Evolutionary conservation across 2,888 invertebrate genomes (phyloP).

Genomic region (Escarpia spicata): DNA sequence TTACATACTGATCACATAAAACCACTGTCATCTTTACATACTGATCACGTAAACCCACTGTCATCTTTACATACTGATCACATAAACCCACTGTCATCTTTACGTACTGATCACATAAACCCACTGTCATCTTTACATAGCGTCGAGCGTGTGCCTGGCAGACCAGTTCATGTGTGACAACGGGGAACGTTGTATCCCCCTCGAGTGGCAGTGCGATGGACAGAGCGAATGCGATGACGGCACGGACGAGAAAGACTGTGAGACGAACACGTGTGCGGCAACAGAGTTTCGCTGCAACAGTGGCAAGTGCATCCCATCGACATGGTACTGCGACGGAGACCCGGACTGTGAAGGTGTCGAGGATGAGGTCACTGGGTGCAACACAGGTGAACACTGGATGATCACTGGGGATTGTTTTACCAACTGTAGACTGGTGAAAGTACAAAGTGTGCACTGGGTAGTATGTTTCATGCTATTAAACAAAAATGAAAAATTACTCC

Average conservation of each 20-base stretch:
- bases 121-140: background rate
- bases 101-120: background rate
- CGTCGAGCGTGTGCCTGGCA: slow-evolving; percentile 17
- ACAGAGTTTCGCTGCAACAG: background rate
- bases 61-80: no score
- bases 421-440: no score
- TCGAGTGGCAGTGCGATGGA: slow-evolving; percentile 34
- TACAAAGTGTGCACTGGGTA: no score
- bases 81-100: no score
- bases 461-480: no score
- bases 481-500: no score
- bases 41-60: no score
- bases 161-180: slow-evolving; percentile 32
- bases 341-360: background rate
- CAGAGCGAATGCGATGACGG: slow-evolving; percentile 31
- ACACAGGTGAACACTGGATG: background rate
- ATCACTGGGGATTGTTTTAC: no score
- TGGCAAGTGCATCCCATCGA: background rate
- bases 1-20: no score
- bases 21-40: no score
- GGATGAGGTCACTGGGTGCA: background rate
- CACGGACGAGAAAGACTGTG: slow-evolving; percentile 33
- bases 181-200: slow-evolving; percentile 30
- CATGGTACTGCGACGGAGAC: background rate
- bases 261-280: background rate